Conservation (phyloP, 2,888 invertebrate genomes). For the Caenorhabditis drosophilae region DNA sequence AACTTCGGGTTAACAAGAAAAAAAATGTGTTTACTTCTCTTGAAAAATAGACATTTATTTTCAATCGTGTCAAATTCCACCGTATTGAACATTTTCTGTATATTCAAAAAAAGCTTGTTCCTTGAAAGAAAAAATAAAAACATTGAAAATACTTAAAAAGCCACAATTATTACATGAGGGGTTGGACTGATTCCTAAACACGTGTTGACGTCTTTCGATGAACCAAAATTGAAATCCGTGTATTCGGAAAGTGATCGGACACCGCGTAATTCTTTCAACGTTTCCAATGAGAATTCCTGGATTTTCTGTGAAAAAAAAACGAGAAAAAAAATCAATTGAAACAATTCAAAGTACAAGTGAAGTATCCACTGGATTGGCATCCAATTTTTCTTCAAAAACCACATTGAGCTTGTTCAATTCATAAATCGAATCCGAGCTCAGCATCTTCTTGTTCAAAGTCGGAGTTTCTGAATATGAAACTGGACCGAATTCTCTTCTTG, state of each 20-base stretch:
- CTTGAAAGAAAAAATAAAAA: conserved; percentile 3
- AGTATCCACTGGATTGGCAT: too few species aligned
- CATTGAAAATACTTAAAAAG: background rate
- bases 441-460: conserved; percentile 26
- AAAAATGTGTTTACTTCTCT: background rate
- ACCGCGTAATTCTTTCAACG: conserved; percentile 26
- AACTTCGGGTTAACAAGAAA: background rate
- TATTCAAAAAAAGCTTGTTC: conserved; percentile 17
- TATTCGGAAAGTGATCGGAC: conserved; percentile 22
- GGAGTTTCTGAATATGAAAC: background rate
- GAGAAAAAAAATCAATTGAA: too few species aligned
- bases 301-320: too few species aligned
- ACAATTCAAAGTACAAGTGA: too few species aligned
- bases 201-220: conserved; percentile 19
- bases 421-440: conserved; percentile 28
- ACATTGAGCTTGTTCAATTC: conserved; percentile 14
- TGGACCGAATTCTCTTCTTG: background rate
- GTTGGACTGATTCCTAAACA: conserved; percentile 21
- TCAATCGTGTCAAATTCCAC: conserved; percentile 10
- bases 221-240: conserved; percentile 11
- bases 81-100: conserved; percentile 25
- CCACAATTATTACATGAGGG: background rate
- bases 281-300: conserved; percentile 23
- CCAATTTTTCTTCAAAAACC: conserved; percentile 11
- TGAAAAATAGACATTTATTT: background rate